phyloP scores from a whole-genome alignment of 2,113 vertebrate genomes.

The Noturus placidus region DNA sequence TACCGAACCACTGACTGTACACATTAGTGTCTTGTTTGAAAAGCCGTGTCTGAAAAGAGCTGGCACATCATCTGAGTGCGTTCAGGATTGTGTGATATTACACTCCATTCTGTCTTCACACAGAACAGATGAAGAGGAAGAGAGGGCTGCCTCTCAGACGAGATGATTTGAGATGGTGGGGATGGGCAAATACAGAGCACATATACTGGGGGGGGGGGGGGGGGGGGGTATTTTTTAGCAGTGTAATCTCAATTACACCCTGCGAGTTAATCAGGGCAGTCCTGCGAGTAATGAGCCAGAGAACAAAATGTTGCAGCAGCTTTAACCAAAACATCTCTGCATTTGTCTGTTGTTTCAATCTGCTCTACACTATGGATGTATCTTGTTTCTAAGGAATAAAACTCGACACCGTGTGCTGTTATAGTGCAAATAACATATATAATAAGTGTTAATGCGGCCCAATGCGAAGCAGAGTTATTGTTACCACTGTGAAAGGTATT shows the following conservation, averaged over 20 bases:
- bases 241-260: constrained; percentile 16
- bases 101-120: constrained; percentile 43
- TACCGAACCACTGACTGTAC: constrained; percentile 27
- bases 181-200: constrained; percentile 29
- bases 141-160: constrained; percentile 36
- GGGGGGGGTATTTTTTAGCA: background rate
- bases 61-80: constrained; percentile 46
- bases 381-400: background rate
- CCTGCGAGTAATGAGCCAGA: constrained; percentile 17
- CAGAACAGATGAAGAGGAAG: constrained; percentile 50
- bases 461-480: background rate
- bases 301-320: constrained; percentile 21
- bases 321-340: constrained; percentile 3
- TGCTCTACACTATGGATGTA: background rate
- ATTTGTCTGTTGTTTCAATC: constrained; percentile 3
- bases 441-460: background rate
- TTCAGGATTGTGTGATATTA: constrained; percentile 53
- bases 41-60: constrained; percentile 47
- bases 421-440: background rate
- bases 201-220: background rate
- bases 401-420: background rate
- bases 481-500: background rate
- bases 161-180: constrained; percentile 20
- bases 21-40: constrained; percentile 46
- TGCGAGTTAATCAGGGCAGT: constrained; percentile 35